These are phyloP conservation scores for Tolypeutes matacus DNA, from an alignment of 2,797 vertebrate genomes.

Conservation along the genomic window DNA sequence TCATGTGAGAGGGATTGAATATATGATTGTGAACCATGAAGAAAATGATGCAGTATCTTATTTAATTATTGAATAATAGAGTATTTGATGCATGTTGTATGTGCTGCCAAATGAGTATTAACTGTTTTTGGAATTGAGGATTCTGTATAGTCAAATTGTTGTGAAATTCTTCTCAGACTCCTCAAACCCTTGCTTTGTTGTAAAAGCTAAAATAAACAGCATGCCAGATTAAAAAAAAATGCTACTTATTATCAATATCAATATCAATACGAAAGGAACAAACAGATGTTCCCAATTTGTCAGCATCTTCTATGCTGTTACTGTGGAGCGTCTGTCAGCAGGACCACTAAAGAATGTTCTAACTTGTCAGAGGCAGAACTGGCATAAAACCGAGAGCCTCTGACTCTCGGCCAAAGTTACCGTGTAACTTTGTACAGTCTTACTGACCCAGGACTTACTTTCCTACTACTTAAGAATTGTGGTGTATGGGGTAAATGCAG, in stretches of 20 bases:
- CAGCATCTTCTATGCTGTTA: constrained; percentile 41
- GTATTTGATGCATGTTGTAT: constrained; percentile 73
- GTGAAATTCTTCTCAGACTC: constrained; percentile 71
- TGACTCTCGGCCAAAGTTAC: background rate
- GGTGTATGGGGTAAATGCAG: background rate
- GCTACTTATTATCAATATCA: no score
- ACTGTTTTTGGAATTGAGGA: constrained; percentile 72
- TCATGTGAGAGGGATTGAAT: constrained; percentile 53
- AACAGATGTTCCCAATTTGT: constrained; percentile 28
- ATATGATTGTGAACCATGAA: constrained; percentile 39
- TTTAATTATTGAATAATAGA: constrained; percentile 62
- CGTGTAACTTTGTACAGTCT: background rate
- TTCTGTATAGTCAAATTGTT: constrained; percentile 58
- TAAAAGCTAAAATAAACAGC: constrained; percentile 84
- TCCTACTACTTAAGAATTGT: background rate
- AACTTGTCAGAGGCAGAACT: constrained; percentile 22
- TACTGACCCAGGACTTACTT: constrained; percentile 7
- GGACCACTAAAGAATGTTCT: constrained; percentile 42
- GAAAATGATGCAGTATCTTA: constrained; percentile 58
- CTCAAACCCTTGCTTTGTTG: constrained; percentile 76
- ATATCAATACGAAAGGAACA: constrained; percentile 61
- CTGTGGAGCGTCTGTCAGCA: background rate
- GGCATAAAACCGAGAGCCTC: constrained; percentile 47
- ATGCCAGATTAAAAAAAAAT: constrained; percentile 65
- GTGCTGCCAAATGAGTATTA: constrained; percentile 77